Evolutionary conservation across 1,140 invertebrate species (phyloP).

Genomic region (Trachelipus rathkii): DNA sequence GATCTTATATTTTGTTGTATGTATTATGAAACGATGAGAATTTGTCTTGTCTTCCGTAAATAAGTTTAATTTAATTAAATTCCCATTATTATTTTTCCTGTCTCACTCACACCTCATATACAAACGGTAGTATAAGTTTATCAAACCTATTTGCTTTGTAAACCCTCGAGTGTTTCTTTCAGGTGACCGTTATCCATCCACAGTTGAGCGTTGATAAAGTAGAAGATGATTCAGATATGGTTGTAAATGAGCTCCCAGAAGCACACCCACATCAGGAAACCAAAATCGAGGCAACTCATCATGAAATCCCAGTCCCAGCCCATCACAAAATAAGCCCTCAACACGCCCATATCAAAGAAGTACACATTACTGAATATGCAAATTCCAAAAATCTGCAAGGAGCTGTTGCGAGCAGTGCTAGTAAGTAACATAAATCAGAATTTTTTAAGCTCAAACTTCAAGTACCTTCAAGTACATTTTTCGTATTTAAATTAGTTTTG

Average conservation of each 20-base stretch:
- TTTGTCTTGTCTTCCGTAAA: too few species aligned
- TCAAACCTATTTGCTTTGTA: too few species aligned
- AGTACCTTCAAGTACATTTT: too few species aligned
- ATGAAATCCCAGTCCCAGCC: constrained; percentile 49
- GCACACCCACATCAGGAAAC: neutral
- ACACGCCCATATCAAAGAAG: constrained; percentile 58
- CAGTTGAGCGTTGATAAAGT: constrained; percentile 33
- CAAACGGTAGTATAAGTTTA: too few species aligned
- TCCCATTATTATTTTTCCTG: neutral
- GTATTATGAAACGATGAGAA: too few species aligned
- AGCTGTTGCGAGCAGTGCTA: constrained; percentile 35
- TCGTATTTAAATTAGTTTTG: too few species aligned
- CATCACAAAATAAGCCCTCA: constrained; percentile 63
- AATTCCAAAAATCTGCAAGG: constrained; percentile 43
- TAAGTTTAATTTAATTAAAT: neutral
- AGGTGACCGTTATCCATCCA: constrained; percentile 45
- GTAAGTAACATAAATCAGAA: constrained; percentile 17
- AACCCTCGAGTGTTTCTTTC: neutral
- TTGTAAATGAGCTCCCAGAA: constrained; percentile 27
- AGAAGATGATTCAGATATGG: constrained; percentile 17
- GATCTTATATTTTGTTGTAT: neutral
- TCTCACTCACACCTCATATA: neutral
- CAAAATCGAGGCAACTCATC: constrained; percentile 23
- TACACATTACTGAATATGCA: constrained; percentile 51
- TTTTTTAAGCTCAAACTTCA: too few species aligned